Conservation (phyloP, 92 coral and sea anemone genomes). For the Pocillopora grandis region DNA sequence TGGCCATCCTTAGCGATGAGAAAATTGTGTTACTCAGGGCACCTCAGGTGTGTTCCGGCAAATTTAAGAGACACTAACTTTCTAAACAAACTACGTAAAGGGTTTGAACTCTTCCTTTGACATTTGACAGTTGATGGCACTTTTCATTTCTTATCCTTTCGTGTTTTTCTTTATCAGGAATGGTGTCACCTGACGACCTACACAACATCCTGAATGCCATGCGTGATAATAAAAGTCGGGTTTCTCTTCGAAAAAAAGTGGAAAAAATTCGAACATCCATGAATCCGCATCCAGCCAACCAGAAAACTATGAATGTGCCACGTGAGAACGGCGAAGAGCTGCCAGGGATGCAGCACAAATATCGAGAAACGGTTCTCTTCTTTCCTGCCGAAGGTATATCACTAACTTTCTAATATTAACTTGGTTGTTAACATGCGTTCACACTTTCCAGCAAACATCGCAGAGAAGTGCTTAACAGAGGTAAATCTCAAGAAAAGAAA, state of each 20-base stretch:
- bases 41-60: too few relatives aligned
- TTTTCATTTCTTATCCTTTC: too few relatives aligned
- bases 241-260: conserved; percentile 8
- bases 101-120: too few relatives aligned
- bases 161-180: background rate
- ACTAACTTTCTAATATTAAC: background rate
- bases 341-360: conserved; percentile 22
- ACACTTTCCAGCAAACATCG: too few relatives aligned
- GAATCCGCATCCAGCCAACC: conserved; percentile 28
- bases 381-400: conserved; percentile 18
- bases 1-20: too few relatives aligned
- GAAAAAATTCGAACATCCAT: conserved; percentile 14
- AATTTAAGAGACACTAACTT: too few relatives aligned
- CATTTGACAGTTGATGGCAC: too few relatives aligned
- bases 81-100: too few relatives aligned
- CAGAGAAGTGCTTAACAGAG: too few relatives aligned
- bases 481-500: too few relatives aligned
- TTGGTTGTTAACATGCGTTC: background rate
- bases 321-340: conserved; percentile 11
- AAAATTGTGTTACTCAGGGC: too few relatives aligned
- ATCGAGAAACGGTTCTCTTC: conserved; percentile 13
- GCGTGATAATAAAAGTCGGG: background rate
- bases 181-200: conserved; percentile 2
- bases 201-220: conserved; percentile 3
- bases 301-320: conserved; percentile 22